Evolutionary conservation across 1,140 invertebrate genomes (phyloP).

Genomic region (Nephotettix cincticeps): DNA sequence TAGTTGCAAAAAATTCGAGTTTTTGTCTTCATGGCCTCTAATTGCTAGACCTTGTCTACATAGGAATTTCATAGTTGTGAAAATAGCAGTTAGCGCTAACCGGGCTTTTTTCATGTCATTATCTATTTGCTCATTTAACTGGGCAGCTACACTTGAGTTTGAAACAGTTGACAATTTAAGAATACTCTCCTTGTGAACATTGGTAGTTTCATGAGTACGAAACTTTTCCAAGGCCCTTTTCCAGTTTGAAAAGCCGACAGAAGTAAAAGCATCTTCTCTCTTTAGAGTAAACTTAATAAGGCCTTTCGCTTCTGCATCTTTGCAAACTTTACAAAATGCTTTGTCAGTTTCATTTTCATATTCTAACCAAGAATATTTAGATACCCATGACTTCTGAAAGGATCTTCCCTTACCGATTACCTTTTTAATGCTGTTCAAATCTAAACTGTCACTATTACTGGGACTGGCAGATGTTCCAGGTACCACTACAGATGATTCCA

Average conservation of each 20-base stretch:
- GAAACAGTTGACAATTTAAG: not conserved
- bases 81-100: not conserved
- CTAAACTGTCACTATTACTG: too few species aligned
- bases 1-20: slow-evolving; percentile 11
- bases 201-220: not conserved
- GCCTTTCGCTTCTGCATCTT: not conserved
- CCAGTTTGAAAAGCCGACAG: not conserved
- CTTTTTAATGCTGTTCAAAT: too few species aligned
- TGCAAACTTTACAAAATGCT: not conserved
- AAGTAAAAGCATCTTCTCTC: not conserved
- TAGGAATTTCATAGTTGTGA: not conserved
- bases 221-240: not conserved
- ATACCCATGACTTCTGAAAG: not conserved
- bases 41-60: not conserved
- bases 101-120: not conserved
- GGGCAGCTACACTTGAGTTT: not conserved
- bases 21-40: not conserved
- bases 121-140: not conserved
- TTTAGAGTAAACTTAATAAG: too few species aligned
- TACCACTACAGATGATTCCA: too few species aligned
- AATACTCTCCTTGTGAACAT: not conserved
- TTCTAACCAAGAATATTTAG: not conserved
- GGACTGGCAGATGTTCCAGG: too few species aligned
- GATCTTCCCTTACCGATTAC: too few species aligned
- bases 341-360: not conserved